A percentile compares a stretch with the other conserved stretches of the same genome.
These are phyloP conservation scores for Cottus gobio DNA, from an alignment of 2,113 vertebrate genomes.

Conservation along the genomic window DNA sequence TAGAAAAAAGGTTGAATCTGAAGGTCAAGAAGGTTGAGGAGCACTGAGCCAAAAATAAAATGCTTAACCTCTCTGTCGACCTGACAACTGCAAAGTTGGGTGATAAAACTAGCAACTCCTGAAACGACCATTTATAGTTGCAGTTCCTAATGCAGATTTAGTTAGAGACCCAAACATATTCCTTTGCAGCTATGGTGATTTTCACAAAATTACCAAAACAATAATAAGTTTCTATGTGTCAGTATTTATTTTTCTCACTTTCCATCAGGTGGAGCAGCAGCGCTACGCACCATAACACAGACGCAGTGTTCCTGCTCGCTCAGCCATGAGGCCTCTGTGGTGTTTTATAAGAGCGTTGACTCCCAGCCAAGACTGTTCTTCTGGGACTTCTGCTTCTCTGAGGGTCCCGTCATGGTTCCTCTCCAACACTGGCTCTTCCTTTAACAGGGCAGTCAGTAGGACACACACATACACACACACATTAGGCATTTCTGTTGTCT, in stretches of 20 bases:
- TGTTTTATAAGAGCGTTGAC: conserved; percentile 59
- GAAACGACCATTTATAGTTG: neutral
- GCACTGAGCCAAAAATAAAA: neutral
- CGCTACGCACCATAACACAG: conserved; percentile 9
- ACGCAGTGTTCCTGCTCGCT: conserved; percentile 44
- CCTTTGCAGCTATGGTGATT: conserved; percentile 1
- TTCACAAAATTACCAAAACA: conserved; percentile 1
- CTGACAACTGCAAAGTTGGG: no score
- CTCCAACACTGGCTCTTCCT: conserved; percentile 50
- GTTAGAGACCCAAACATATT: neutral
- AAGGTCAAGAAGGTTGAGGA: neutral
- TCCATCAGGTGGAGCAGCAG: conserved; percentile 23
- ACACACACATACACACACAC: conserved; percentile 40
- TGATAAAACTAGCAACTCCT: no score
- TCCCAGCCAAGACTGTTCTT: conserved; percentile 53
- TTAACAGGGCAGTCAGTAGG: conserved; percentile 35
- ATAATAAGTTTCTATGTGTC: neutral
- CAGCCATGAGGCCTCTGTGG: conserved; percentile 44
- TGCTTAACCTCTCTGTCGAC: neutral
- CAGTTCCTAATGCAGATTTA: neutral
- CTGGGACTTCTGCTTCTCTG: conserved; percentile 38
- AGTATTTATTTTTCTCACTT: conserved; percentile 15
- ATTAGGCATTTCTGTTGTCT: conserved; percentile 23
- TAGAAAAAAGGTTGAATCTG: neutral
- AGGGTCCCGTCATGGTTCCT: conserved; percentile 64